phyloP scores from a whole-genome alignment of 2,113 vertebrate genomes.

The Gallinago media region DNA sequence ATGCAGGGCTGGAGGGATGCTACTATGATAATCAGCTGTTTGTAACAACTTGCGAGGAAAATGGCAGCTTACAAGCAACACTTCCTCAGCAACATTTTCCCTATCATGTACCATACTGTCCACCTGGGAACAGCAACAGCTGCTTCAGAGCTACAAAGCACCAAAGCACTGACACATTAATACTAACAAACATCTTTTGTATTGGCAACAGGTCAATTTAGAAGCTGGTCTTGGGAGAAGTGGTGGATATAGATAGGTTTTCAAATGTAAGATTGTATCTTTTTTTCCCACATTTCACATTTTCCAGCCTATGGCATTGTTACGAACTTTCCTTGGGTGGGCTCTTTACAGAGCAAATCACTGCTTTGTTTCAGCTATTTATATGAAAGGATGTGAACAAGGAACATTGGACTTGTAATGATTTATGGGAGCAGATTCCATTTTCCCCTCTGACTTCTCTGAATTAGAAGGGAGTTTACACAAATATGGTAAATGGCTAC shows the following conservation, averaged over 20 bases:
- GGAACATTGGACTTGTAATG: background rate
- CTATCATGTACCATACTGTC: background rate
- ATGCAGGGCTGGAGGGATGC: background rate
- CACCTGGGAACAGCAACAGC: conserved; percentile 14
- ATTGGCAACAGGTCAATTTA: background rate
- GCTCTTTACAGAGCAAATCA: background rate
- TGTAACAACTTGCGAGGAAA: background rate
- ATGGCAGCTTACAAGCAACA: background rate
- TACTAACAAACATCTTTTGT: background rate
- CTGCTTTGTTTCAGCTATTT: background rate
- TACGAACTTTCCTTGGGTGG: background rate
- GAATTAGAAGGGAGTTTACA: background rate
- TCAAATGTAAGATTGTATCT: background rate
- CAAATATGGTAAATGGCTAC: background rate
- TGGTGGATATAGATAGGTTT: background rate
- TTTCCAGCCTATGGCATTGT: background rate
- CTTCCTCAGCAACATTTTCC: background rate
- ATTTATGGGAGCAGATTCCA: background rate
- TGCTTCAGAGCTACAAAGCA: background rate
- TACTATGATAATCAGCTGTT: background rate
- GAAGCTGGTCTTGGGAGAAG: background rate
- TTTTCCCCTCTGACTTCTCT: background rate
- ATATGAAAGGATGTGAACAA: background rate
- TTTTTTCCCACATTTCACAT: background rate
- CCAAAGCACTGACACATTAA: background rate